Conservation (phyloP, 2,113 vertebrate genomes). For the Rhynchopsitta pachyrhyncha region DNA sequence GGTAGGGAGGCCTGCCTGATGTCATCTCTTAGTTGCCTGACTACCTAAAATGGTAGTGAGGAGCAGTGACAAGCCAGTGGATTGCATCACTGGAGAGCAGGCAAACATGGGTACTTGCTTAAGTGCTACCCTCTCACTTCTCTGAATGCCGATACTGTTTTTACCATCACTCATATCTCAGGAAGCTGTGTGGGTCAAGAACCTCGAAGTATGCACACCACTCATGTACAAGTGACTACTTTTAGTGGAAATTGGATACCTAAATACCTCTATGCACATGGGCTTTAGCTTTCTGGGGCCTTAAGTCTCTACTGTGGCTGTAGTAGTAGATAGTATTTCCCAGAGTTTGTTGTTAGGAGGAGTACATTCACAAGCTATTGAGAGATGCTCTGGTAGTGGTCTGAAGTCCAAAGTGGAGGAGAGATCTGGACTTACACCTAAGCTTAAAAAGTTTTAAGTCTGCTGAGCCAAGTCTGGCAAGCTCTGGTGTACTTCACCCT, state of each 20-base stretch:
- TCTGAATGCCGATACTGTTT: background rate
- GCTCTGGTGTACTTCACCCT: background rate
- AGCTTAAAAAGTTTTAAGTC: background rate
- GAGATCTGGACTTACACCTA: background rate
- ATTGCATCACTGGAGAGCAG: background rate
- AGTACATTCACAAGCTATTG: background rate
- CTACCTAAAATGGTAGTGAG: constrained; percentile 37
- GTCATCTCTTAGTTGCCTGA: background rate
- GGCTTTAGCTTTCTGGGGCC: background rate
- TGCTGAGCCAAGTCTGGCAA: background rate
- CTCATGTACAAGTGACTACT: background rate
- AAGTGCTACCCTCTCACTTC: background rate
- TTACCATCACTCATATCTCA: background rate
- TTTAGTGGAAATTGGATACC: background rate
- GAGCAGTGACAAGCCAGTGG: background rate
- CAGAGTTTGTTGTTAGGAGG: background rate
- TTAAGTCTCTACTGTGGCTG: background rate
- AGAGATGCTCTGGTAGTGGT: background rate
- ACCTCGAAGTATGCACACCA: background rate
- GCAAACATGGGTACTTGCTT: background rate
- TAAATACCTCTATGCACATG: background rate
- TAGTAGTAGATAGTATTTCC: background rate
- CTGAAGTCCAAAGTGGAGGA: background rate
- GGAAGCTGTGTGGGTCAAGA: background rate
- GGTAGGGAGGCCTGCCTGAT: constrained; percentile 12